Conservation (phyloP, 64 coral and sea anemone species). For the Stichodactyla helianthus region DNA sequence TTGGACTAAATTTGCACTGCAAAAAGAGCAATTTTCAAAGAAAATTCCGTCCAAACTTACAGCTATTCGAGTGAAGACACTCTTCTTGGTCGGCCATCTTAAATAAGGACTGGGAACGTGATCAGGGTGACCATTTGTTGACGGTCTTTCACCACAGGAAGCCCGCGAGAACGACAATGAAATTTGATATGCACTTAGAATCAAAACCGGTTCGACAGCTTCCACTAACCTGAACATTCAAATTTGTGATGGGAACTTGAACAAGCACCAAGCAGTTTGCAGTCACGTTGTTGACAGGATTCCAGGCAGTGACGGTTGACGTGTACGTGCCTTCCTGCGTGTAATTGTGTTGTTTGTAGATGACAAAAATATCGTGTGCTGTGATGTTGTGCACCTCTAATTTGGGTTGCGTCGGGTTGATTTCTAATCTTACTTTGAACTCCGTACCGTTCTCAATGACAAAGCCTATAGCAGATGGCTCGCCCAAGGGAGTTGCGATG, state of each 20-base stretch:
- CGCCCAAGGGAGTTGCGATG: conserved; percentile 4
- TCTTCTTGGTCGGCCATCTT: no score
- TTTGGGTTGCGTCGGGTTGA: neutral
- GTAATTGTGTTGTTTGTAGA: conserved; percentile 51
- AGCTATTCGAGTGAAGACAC: no score
- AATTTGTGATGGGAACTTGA: neutral
- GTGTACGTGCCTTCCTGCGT: conserved; percentile 14
- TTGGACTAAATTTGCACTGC: no score
- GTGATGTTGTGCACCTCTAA: neutral
- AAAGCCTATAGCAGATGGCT: conserved; percentile 15
- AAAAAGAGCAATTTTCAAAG: no score
- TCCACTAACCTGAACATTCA: conserved; percentile 45
- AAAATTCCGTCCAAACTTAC: no score
- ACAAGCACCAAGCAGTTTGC: conserved; percentile 13
- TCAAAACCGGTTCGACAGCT: no score
- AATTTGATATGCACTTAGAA: neutral
- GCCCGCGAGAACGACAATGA: neutral
- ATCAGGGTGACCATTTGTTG: no score
- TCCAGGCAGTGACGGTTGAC: conserved; percentile 39
- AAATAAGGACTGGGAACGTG: no score
- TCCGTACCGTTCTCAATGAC: conserved; percentile 38
- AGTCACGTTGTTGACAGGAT: conserved; percentile 15
- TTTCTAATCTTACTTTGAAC: neutral
- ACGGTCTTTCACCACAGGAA: no score
- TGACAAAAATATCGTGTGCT: conserved; percentile 36